phyloP scores from a whole-genome alignment of 2,113 vertebrate species.

The Mola mola region DNA sequence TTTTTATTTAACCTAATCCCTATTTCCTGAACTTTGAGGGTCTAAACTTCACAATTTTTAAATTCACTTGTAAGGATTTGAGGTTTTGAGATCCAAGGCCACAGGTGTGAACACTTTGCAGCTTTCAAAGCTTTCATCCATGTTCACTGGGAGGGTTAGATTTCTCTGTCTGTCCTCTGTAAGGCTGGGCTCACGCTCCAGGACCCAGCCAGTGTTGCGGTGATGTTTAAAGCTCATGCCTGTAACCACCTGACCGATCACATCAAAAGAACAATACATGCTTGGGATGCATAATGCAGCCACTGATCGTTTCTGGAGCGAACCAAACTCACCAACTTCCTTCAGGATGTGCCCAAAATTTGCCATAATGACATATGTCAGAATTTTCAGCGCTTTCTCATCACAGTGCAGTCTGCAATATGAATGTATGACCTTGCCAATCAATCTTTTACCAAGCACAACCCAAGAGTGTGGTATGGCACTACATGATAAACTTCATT shows the following conservation, averaged over 20 bases:
- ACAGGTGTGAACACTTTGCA: conserved; percentile 87
- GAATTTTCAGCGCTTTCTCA: not conserved
- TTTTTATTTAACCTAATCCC: no score
- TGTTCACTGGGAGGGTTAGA: conserved; percentile 80
- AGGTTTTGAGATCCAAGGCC: conserved; percentile 74
- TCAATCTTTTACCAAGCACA: not conserved
- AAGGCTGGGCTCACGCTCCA: conserved; percentile 74
- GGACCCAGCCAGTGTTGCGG: conserved; percentile 88
- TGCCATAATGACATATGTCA: conserved; percentile 63
- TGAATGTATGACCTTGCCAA: no score
- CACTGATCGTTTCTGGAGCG: conserved; percentile 84
- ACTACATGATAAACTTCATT: no score
- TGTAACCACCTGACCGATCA: conserved; percentile 86
- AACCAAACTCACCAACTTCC: conserved; percentile 84
- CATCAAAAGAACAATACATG: conserved; percentile 77
- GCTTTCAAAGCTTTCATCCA: conserved; percentile 66
- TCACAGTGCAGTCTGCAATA: not conserved
- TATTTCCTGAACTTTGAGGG: no score
- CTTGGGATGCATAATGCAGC: conserved; percentile 72
- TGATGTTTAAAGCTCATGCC: conserved; percentile 72
- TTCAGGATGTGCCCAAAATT: conserved; percentile 79
- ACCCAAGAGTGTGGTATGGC: not conserved
- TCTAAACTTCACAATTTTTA: no score
- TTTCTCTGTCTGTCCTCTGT: conserved; percentile 75
- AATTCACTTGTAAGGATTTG: no score